Percentiles rank a stretch among this genome's conserved stretches.
These are phyloP conservation scores for Caretta caretta DNA, from an alignment of 2,113 vertebrate species.

Conservation along the genomic window DNA sequence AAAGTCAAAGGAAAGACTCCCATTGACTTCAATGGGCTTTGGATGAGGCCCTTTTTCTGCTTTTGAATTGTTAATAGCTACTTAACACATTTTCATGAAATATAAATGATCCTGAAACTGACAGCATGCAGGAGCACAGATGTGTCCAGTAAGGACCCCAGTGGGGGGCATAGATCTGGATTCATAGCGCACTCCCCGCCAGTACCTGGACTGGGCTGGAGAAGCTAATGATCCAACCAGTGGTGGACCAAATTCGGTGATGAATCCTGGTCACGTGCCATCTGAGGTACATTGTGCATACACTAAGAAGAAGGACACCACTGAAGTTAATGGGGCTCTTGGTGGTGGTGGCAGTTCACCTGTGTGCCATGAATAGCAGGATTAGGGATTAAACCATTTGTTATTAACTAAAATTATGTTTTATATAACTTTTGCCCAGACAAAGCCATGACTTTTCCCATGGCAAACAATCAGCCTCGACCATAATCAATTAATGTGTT, in stretches of 20 bases:
- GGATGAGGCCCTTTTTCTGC: not conserved
- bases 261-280: no score
- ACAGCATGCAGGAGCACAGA: not conserved
- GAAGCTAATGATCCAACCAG: no score
- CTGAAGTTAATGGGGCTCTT: not conserved
- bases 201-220: no score
- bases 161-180: no score
- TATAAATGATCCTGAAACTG: not conserved
- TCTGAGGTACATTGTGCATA: no score
- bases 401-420: not conserved
- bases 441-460: not conserved
- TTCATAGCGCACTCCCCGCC: no score
- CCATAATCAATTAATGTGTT: not conserved
- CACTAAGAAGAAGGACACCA: no score
- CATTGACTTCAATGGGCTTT: not conserved
- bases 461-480: not conserved
- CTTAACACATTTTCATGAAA: not conserved
- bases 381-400: not conserved
- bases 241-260: no score
- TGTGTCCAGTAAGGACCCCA: not conserved
- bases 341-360: not conserved
- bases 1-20: not conserved
- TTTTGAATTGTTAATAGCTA: not conserved
- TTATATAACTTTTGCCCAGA: not conserved
- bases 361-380: not conserved